A percentile compares a stretch with the other conserved stretches of the same genome.
phyloP scores from a whole-genome alignment of 2,797 vertebrate genomes.

The Girardinus metallicus region DNA sequence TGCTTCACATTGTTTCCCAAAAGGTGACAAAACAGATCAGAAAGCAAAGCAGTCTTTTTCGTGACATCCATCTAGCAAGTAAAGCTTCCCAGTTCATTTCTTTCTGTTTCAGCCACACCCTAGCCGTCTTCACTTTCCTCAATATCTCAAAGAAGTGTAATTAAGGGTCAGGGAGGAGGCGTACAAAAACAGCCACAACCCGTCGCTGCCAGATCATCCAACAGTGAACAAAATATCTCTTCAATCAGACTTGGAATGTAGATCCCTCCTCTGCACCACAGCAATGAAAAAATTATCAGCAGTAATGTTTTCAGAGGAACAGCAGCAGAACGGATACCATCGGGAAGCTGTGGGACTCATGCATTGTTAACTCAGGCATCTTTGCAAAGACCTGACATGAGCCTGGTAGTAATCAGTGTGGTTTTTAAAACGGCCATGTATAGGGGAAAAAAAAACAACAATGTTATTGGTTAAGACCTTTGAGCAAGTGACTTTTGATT shows the following conservation, averaged over 20 bases:
- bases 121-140: conserved; percentile 39
- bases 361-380: conserved; percentile 16
- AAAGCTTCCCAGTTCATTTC: conserved; percentile 29
- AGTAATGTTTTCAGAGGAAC: conserved; percentile 50
- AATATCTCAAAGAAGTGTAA: conserved; percentile 61
- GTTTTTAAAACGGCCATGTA: conserved; percentile 32
- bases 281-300: conserved; percentile 55
- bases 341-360: conserved; percentile 12
- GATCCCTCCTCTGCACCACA: conserved; percentile 32
- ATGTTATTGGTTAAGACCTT: conserved; percentile 42
- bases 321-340: conserved; percentile 43
- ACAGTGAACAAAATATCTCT: conserved; percentile 68
- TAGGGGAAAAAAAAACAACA: conserved; percentile 19
- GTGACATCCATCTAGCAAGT: conserved; percentile 18
- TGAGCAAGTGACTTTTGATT: conserved; percentile 36
- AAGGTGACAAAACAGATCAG: background rate
- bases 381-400: conserved; percentile 35
- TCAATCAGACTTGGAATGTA: conserved; percentile 53
- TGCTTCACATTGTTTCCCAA: conserved; percentile 12
- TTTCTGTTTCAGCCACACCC: conserved; percentile 63
- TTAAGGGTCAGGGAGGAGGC: conserved; percentile 53
- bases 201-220: conserved; percentile 57
- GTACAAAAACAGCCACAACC: conserved; percentile 41
- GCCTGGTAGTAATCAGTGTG: conserved; percentile 23
- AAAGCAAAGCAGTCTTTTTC: background rate